phyloP scores from a whole-genome alignment of 2,113 vertebrate genomes.

The mouse (Mus musculus) region DNA sequence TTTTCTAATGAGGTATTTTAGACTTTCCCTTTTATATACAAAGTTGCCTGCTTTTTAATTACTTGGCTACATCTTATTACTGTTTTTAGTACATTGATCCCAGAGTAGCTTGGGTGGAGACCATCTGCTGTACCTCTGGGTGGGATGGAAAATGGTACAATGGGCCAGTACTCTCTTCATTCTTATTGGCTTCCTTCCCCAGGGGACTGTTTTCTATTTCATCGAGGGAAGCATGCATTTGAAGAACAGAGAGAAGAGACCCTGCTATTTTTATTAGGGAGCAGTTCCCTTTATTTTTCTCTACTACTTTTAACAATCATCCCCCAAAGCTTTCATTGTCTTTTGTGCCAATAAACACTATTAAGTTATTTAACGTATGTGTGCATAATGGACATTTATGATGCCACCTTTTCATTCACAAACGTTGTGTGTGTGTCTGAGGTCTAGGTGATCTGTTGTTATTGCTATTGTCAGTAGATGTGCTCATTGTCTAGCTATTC shows the following conservation, averaged over 20 bases:
- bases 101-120: neutral
- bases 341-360: neutral
- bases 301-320: neutral
- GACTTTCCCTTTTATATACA: slow-evolving; percentile 8
- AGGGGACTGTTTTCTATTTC: neutral
- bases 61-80: neutral
- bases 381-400: neutral
- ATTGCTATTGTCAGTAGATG: neutral
- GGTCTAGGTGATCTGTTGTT: too few relatives aligned
- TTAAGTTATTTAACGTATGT: neutral
- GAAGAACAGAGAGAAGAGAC: neutral
- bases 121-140: neutral
- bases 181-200: neutral
- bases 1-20: neutral
- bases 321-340: neutral
- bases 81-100: neutral
- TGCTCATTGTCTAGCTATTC: neutral
- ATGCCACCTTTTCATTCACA: neutral
- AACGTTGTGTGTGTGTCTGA: neutral
- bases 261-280: neutral
- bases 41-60: neutral
- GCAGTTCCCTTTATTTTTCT: neutral
- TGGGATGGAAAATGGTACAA: neutral
- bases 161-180: neutral
- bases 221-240: neutral